Evolutionary conservation across 2,797 vertebrate species (phyloP), one percentile per base, ranked within the genome.

Genomic region (Botia almorhae): DNA sequence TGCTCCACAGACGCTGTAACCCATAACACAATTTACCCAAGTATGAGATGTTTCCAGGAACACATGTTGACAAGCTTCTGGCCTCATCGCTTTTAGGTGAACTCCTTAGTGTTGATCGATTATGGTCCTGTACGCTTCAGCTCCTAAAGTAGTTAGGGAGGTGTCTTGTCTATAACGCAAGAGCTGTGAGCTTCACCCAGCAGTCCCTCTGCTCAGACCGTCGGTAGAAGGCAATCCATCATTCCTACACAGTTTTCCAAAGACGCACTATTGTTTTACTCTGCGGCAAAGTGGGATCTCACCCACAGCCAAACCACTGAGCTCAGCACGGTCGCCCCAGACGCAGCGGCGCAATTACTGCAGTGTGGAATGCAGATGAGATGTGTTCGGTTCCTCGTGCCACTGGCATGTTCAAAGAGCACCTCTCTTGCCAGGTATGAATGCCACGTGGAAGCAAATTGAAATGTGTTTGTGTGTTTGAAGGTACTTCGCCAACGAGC

Each of bases 401-500:
- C 50, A 51, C 51, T 83, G 68, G n/a, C 68, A 55, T 68, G 80
- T 80, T 60, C 39, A 67, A 19, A 76, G 51, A 43, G 14, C 17
- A 56, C 36, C 73, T 77, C 36, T 69, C n/a, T 61, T 55, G 60
- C 58, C 65, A 75, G n/a, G 26, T 69, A 46, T 21, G 21, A 76
- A 71, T 75, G 68, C 10, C 51, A 50, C 56, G 36, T 79, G 2
- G 4, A 74, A 80, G 48, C 56, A 36, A 39, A 58, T 78, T n/a
- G 53, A 39, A 70, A 43, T 43, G 13, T 61, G 53, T 77, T 46
- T 81, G 50, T 82, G 75, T 58, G 17, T 83, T 78, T 80, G 17
- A 83, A 99, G 97, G 90, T 98, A 97, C 89, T 98, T 98, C 80
- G 96, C 96, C 85, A 97, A 94, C 0, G 97, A 99, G 85, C 97